Conservation (phyloP, 2,113 vertebrate species). For the Mus spicilegus region DNA sequence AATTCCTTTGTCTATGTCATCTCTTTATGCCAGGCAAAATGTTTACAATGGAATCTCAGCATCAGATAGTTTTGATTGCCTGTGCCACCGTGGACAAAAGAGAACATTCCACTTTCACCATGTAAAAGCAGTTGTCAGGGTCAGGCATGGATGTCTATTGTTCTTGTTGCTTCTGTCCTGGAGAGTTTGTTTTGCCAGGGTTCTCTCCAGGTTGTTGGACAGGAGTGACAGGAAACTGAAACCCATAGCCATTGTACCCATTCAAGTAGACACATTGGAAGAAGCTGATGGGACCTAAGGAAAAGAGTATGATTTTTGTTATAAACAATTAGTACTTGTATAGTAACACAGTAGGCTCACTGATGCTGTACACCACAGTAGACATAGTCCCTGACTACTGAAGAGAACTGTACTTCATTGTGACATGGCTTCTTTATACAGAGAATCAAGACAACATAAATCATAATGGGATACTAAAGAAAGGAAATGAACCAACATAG, state of each 20-base stretch:
- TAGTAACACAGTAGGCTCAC: neutral
- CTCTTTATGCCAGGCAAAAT: constrained; percentile 59
- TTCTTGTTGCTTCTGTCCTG: constrained; percentile 83
- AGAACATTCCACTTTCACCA: constrained; percentile 79
- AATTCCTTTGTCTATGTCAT: constrained; percentile 43
- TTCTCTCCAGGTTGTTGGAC: constrained; percentile 81
- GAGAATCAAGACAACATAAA: neutral
- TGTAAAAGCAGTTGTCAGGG: constrained; percentile 44
- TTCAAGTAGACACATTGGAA: constrained; percentile 90
- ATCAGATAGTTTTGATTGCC: constrained; percentile 45
- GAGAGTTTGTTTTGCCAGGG: constrained; percentile 75
- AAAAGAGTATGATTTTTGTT: constrained; percentile 47
- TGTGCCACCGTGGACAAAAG: constrained; percentile 72
- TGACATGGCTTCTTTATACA: neutral
- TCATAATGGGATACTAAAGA: neutral
- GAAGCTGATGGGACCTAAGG: constrained; percentile 88
- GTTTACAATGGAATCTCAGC: constrained; percentile 68
- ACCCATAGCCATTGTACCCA: constrained; percentile 87
- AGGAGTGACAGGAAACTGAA: constrained; percentile 85
- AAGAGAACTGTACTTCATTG: neutral
- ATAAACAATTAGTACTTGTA: neutral
- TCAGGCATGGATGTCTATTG: constrained; percentile 78
- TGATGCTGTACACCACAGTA: accelerated
- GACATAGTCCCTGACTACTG: neutral
- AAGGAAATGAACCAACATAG: neutral